Conservation (phyloP, 2,797 vertebrate species). For the Clarias platycephalus region DNA sequence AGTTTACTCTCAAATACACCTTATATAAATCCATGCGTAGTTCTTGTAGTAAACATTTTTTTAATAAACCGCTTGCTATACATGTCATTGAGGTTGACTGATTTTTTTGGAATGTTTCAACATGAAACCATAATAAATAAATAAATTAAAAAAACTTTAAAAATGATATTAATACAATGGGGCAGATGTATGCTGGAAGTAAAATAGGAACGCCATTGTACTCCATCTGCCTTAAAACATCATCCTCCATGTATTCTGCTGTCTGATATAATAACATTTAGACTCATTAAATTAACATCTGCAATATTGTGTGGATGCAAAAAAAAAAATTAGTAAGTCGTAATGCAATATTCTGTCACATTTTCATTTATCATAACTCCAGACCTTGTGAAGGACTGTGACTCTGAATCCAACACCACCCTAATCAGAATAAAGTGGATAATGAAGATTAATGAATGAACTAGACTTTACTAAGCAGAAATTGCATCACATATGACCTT, state of each 20-base stretch:
- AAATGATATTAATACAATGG: neutral
- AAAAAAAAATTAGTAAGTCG: no score
- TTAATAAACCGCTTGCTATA: slow-evolving; percentile 84
- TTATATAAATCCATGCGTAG: slow-evolving; percentile 83
- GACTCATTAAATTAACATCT: no score
- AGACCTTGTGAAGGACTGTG: no score
- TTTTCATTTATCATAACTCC: no score
- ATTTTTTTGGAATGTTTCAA: slow-evolving; percentile 1
- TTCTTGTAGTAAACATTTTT: slow-evolving; percentile 79
- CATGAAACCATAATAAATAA: neutral
- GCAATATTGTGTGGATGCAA: no score
- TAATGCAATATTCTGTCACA: no score
- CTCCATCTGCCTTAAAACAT: no score
- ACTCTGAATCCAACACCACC: neutral
- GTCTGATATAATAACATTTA: no score
- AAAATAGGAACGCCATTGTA: no score
- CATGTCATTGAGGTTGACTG: slow-evolving; percentile 40
- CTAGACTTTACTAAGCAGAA: neutral
- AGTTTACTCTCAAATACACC: slow-evolving; percentile 80
- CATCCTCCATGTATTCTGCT: no score
- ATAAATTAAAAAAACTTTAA: neutral
- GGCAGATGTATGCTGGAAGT: no score
- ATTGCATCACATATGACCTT: neutral
- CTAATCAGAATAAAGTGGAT: neutral
- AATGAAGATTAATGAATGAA: slow-evolving; percentile 2